phyloP scores from a whole-genome alignment of 2,113 vertebrate genomes.

The Micronisus gabar region DNA sequence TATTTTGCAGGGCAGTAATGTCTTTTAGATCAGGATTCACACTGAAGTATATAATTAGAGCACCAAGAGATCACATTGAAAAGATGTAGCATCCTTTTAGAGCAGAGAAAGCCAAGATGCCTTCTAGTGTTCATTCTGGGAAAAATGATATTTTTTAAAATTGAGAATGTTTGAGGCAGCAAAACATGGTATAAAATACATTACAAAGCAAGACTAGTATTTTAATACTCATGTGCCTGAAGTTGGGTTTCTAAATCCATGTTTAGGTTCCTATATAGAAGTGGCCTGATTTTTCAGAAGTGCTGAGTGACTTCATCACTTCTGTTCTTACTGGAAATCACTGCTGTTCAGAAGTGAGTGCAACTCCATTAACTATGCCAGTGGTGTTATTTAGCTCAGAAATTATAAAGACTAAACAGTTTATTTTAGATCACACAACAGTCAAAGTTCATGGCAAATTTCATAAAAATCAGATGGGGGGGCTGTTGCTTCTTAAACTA shows the following conservation, averaged over 20 bases:
- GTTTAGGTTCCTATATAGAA: background rate
- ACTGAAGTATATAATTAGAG: background rate
- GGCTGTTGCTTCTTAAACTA: background rate
- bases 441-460: background rate
- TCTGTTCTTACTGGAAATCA: background rate
- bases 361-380: background rate
- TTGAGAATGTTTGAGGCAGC: background rate
- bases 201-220: background rate
- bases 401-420: background rate
- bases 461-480: background rate
- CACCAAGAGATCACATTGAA: background rate
- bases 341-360: background rate
- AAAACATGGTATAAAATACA: background rate
- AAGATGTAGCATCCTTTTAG: background rate
- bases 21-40: background rate
- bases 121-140: constrained; percentile 22
- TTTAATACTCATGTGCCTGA: background rate
- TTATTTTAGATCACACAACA: background rate
- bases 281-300: background rate
- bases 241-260: background rate
- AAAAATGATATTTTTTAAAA: background rate
- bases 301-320: background rate
- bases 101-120: constrained; percentile 23
- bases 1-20: background rate
- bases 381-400: background rate